Conservation (phyloP, 2,888 invertebrate species). For the Sarcophaga carnaria region DNA sequence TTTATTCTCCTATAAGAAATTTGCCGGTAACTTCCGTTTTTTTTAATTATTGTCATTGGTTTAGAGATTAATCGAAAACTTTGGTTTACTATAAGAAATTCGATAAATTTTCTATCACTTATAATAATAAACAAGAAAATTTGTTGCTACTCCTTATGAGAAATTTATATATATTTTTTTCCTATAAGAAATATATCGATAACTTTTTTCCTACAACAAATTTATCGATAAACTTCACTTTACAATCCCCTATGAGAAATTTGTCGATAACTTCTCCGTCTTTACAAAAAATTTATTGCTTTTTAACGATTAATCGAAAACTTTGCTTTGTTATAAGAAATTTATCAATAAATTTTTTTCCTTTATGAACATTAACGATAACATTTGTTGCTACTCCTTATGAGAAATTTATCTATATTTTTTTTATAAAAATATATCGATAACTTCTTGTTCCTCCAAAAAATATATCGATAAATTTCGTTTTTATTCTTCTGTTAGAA, state of each 20-base stretch:
- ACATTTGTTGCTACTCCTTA: not conserved
- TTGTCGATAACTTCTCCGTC: too few species aligned
- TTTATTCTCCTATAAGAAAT: not conserved
- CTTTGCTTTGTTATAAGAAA: not conserved
- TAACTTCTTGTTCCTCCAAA: not conserved
- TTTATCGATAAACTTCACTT: too few species aligned
- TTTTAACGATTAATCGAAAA: not conserved
- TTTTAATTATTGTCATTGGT: too few species aligned
- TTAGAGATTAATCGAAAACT: too few species aligned
- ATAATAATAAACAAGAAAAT: not conserved
- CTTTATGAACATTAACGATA: not conserved
- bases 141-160: too few species aligned
- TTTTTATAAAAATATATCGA: not conserved
- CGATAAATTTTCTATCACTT: not conserved
- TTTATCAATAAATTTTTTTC: not conserved
- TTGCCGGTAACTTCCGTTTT: not conserved
- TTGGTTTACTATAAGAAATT: not conserved
- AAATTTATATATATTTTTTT: too few species aligned
- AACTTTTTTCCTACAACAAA: too few species aligned
- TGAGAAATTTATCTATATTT: too few species aligned
- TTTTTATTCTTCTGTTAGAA: too few species aligned
- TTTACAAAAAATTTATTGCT: too few species aligned
- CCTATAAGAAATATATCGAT: too few species aligned
- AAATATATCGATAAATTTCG: not conserved
- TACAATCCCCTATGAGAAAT: too few species aligned